A percentile compares a stretch with the other conserved stretches of the same genome.
Conservation (phyloP, 2,888 invertebrate genomes). For the Epinotia bilunana region DNA sequence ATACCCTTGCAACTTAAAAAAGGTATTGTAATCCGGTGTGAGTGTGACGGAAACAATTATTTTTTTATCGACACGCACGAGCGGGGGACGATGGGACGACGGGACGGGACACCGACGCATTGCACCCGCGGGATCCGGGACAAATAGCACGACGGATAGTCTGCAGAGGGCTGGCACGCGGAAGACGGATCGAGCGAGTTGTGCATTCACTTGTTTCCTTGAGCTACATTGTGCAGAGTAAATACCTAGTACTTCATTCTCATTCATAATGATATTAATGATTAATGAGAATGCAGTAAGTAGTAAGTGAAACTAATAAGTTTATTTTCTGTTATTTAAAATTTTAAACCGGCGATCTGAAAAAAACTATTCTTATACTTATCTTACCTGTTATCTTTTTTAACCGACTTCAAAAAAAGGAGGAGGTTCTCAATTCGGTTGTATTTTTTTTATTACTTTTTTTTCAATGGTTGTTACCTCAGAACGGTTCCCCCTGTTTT, state of each 20-base stretch:
- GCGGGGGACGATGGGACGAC: slow-evolving; percentile 52
- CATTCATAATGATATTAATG: too few relatives aligned
- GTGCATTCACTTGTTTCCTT: slow-evolving; percentile 15
- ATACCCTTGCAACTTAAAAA: slow-evolving; percentile 50
- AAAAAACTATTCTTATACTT: not conserved
- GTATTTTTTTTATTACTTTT: too few relatives aligned
- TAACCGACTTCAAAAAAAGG: too few relatives aligned
- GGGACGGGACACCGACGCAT: slow-evolving; percentile 71
- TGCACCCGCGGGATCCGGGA: slow-evolving; percentile 75
- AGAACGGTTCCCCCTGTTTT: too few relatives aligned
- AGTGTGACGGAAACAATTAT: slow-evolving; percentile 79
- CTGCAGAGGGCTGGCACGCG: slow-evolving; percentile 19
- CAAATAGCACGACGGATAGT: slow-evolving; percentile 50
- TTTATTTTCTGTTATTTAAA: not conserved
- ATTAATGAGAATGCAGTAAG: too few relatives aligned
- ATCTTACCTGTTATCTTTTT: too few relatives aligned
- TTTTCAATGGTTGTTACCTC: too few relatives aligned
- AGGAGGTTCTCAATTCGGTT: too few relatives aligned
- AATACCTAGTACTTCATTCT: too few relatives aligned
- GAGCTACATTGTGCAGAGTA: not conserved
- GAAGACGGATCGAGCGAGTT: slow-evolving; percentile 28
- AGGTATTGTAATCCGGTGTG: slow-evolving; percentile 69
- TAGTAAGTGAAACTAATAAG: too few relatives aligned
- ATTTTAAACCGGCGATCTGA: not conserved
- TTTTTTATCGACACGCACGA: slow-evolving; percentile 83